Percentiles rank a stretch among this genome's conserved stretches.
Conservation (phyloP, 2,113 vertebrate genomes). For the Bubo scandiacus region DNA sequence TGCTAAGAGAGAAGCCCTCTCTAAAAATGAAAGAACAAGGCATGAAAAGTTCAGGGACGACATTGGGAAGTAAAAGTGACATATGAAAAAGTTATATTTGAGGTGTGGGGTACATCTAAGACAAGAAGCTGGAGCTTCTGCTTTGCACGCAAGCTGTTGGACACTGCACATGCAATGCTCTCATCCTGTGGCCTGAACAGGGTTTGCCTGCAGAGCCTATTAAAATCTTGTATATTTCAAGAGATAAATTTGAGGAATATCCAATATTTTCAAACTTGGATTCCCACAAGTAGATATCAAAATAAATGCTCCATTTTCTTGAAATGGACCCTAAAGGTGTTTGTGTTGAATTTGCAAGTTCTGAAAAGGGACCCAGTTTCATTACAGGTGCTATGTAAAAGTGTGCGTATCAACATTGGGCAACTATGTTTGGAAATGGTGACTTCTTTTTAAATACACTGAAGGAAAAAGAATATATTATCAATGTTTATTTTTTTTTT, state of each 20-base stretch:
- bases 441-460: neutral
- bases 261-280: neutral
- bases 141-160: neutral
- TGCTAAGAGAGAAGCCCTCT: neutral
- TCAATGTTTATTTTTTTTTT: neutral
- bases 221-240: neutral
- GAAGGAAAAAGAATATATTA: neutral
- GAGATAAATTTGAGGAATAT: neutral
- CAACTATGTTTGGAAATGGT: neutral
- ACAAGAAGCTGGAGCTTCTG: neutral
- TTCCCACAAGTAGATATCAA: neutral
- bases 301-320: neutral
- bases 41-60: neutral
- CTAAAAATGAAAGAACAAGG: neutral
- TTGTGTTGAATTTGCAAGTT: neutral
- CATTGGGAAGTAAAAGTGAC: neutral
- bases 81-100: neutral
- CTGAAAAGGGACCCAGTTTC: neutral
- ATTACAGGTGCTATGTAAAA: neutral
- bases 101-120: neutral
- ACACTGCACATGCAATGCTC: rapidly evolving
- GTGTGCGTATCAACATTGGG: rapidly evolving
- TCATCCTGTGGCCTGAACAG: neutral
- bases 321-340: neutral
- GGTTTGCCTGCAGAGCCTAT: neutral